These are phyloP conservation scores for Cyprinodon brontotheroides DNA, from an alignment of 2,113 vertebrate species.

Conservation along the genomic window DNA sequence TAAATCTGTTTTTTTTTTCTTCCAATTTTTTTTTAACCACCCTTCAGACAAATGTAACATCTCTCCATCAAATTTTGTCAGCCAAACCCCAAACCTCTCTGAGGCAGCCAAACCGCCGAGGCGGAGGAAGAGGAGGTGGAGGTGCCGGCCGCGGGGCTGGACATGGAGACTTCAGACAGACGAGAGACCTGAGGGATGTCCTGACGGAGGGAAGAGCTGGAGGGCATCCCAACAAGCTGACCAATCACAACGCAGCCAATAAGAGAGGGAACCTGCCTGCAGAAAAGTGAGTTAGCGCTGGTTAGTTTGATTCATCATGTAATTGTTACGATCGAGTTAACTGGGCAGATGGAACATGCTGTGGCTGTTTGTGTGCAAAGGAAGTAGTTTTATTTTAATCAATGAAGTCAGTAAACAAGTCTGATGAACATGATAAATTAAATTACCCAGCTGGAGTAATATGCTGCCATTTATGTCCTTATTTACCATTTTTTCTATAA, in stretches of 20 bases:
- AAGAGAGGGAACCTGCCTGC: conserved; percentile 61
- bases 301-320: neutral
- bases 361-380: too few species aligned
- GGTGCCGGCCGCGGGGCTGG: conserved; percentile 53
- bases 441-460: too few species aligned
- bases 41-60: conserved; percentile 9
- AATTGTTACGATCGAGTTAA: neutral
- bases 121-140: conserved; percentile 55
- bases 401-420: too few species aligned
- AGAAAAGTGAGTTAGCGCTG: conserved; percentile 71
- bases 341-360: too few species aligned
- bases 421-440: too few species aligned
- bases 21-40: conserved; percentile 3
- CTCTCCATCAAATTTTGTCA: conserved; percentile 54
- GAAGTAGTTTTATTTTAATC: too few species aligned
- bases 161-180: conserved; percentile 68
- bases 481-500: too few species aligned
- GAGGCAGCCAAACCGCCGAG: conserved; percentile 85
- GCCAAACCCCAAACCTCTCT: conserved; percentile 92
- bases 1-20: neutral
- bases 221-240: conserved; percentile 55
- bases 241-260: conserved; percentile 58
- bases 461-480: too few species aligned
- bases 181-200: conserved; percentile 71
- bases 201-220: conserved; percentile 68